A percentile compares a stretch with the other conserved stretches of the same genome.
phyloP scores from a whole-genome alignment of 1,140 invertebrate species.

The Meloidogyne exigua region DNA sequence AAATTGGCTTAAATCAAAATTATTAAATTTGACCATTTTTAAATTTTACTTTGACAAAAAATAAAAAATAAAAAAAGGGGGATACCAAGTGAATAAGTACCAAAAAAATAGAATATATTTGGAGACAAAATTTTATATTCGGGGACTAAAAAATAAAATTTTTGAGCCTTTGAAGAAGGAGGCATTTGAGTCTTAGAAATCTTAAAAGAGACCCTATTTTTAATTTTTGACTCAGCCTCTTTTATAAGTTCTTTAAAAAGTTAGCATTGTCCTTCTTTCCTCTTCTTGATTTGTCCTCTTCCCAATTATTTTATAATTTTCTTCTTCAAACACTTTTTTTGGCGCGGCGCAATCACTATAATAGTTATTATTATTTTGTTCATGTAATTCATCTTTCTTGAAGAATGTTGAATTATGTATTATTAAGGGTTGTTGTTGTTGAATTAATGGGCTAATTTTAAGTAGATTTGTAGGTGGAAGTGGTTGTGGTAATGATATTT shows the following conservation, averaged over 20 bases:
- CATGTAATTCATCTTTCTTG: not conserved
- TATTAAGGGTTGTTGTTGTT: not conserved
- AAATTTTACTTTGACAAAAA: too few species aligned
- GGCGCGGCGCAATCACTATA: not conserved
- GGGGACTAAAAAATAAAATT: not conserved
- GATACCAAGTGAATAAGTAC: too few species aligned
- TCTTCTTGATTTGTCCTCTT: not conserved
- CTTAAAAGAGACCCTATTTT: not conserved
- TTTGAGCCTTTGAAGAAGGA: not conserved
- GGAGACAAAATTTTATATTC: not conserved
- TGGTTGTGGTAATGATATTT: not conserved
- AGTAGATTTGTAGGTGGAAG: not conserved
- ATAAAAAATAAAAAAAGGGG: too few species aligned
- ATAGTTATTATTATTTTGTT: not conserved
- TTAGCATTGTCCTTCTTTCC: not conserved
- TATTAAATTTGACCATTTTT: too few species aligned
- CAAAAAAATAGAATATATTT: too few species aligned
- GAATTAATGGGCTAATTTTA: not conserved
- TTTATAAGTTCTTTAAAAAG: not conserved
- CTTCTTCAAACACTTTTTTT: not conserved
- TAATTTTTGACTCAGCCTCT: not conserved
- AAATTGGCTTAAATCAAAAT: too few species aligned
- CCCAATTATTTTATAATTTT: not conserved
- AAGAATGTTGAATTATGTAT: not conserved
- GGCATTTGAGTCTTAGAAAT: conserved; percentile 4